Conservation (phyloP, 2,113 vertebrate species). For the Lepus europaeus region DNA sequence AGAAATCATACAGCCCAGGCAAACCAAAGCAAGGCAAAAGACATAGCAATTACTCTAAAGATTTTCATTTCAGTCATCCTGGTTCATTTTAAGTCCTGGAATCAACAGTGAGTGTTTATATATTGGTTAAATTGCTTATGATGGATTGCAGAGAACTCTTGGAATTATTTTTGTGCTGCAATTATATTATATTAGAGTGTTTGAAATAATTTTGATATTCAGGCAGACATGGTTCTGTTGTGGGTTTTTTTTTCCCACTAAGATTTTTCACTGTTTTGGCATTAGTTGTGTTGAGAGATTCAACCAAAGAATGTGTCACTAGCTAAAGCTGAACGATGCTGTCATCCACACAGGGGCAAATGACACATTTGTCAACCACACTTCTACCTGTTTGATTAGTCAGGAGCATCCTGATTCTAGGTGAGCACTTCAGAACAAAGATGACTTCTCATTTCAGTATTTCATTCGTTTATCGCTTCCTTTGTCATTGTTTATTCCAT, state of each 20-base stretch:
- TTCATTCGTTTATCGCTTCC: neutral
- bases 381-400: neutral
- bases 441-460: neutral
- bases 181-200: neutral
- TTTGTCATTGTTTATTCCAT: neutral
- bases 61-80: constrained; percentile 18
- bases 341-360: neutral
- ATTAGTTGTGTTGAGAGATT: neutral
- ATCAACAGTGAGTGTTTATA: neutral
- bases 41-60: neutral
- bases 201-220: constrained; percentile 24
- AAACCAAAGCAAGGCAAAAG: neutral
- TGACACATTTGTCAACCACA: neutral
- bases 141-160: constrained; percentile 18
- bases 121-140: constrained; percentile 55
- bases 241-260: neutral
- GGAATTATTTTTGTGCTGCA: constrained; percentile 49
- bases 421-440: neutral
- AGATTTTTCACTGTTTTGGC: constrained; percentile 33
- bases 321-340: neutral
- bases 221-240: neutral
- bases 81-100: constrained; percentile 26
- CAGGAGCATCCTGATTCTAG: neutral
- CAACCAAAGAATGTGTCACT: neutral
- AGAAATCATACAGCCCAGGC: neutral